A percentile compares a stretch with the other conserved stretches of the same genome.
These are phyloP conservation scores for Drosophila pegasa DNA, from an alignment of 2,888 invertebrate species.

Conservation along the genomic window DNA sequence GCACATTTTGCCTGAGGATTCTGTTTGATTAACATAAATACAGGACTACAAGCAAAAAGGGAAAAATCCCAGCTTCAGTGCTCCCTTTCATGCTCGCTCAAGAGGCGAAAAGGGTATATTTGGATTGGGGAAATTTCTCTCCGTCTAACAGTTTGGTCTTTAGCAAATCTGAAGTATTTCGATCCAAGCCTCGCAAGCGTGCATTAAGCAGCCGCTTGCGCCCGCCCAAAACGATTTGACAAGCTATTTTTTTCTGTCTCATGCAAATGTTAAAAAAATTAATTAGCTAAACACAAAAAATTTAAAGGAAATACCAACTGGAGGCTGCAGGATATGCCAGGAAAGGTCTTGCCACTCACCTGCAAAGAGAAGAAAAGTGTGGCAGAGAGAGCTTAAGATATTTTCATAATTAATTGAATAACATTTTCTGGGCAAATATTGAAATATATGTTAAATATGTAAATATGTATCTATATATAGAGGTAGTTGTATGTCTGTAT, in stretches of 20 bases:
- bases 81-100: background rate
- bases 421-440: constrained; percentile 46
- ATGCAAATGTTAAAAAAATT: constrained; percentile 35
- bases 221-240: background rate
- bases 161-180: background rate
- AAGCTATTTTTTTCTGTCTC: background rate
- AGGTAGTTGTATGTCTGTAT: constrained; percentile 16
- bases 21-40: constrained; percentile 78
- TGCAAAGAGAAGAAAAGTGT: constrained; percentile 25
- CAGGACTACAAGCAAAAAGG: constrained; percentile 34
- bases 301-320: constrained; percentile 9
- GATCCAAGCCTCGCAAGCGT: background rate
- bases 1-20: constrained; percentile 73
- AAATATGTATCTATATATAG: constrained; percentile 11
- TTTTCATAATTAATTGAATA: constrained; percentile 63
- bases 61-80: constrained; percentile 24
- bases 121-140: background rate
- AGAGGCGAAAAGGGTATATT: background rate
- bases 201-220: background rate
- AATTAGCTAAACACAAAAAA: constrained; percentile 41
- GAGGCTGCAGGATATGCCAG: background rate
- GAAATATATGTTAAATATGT: constrained; percentile 35
- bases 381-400: constrained; percentile 31
- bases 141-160: background rate
- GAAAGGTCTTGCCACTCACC: constrained; percentile 32